These are phyloP conservation scores for Percopsis omiscomaycus DNA, from an alignment of 2,797 vertebrate species.

Conservation along the genomic window DNA sequence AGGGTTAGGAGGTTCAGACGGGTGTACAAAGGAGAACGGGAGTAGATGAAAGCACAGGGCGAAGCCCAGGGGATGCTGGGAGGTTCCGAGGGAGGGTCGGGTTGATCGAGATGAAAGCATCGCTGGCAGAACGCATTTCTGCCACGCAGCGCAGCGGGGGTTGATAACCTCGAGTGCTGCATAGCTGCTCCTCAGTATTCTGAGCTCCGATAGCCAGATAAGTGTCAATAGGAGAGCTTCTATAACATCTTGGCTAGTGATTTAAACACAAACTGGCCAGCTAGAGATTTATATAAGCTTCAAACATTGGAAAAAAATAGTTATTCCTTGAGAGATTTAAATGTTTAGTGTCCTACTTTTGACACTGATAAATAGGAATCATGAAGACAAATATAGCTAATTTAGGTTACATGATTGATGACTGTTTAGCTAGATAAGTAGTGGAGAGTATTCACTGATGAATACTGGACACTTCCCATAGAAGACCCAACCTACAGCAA, in stretches of 20 bases:
- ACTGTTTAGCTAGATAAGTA: constrained; percentile 8
- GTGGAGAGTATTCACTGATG: too few relatives aligned
- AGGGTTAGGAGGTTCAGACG: constrained; percentile 3
- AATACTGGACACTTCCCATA: too few relatives aligned
- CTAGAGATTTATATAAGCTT: neutral
- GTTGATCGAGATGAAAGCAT: constrained; percentile 43
- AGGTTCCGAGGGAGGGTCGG: neutral
- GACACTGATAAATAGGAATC: too few relatives aligned
- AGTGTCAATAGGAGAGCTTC: constrained; percentile 33
- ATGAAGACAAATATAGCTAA: neutral
- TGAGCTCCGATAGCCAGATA: constrained; percentile 37
- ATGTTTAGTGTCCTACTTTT: neutral
- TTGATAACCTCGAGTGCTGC: constrained; percentile 48
- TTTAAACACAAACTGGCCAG: constrained; percentile 4
- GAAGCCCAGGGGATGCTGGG: constrained; percentile 26
- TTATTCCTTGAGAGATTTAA: neutral
- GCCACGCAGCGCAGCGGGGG: constrained; percentile 31
- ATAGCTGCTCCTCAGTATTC: constrained; percentile 44
- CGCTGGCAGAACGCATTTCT: constrained; percentile 36
- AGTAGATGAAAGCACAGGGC: constrained; percentile 21
- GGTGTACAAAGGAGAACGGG: constrained; percentile 32
- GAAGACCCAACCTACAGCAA: too few relatives aligned
- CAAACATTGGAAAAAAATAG: too few relatives aligned
- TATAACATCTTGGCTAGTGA: neutral
- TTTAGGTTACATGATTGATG: neutral